Evolutionary conservation across 2,113 vertebrate genomes (phyloP).

Genomic region (Atrichornis clamosus): DNA sequence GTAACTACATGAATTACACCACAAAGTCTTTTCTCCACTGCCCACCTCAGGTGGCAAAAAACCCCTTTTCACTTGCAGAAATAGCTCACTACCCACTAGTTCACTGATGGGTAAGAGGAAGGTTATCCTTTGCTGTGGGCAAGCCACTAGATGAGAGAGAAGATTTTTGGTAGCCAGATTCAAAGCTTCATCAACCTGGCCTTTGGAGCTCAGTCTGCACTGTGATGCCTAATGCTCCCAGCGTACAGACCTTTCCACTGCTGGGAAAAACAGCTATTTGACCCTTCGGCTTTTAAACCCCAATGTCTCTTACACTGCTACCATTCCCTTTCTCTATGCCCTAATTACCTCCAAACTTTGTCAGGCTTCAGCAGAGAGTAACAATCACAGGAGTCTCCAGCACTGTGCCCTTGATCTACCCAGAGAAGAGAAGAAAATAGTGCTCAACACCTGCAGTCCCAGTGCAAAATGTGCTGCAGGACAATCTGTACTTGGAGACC

Average conservation of each 20-base stretch:
- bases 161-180: not conserved
- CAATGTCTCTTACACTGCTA: not conserved
- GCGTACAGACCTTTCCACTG: not conserved
- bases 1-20: not conserved
- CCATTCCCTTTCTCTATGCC: not conserved
- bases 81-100: not conserved
- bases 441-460: rapidly evolving
- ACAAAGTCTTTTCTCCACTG: not conserved
- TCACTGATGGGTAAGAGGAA: not conserved
- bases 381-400: not conserved
- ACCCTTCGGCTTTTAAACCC: not conserved
- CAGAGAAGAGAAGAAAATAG: not conserved
- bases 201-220: rapidly evolving
- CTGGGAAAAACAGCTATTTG: not conserved
- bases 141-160: not conserved
- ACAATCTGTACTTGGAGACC: not conserved
- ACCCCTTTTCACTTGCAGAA: not conserved
- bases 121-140: too few relatives aligned
- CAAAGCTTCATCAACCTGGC: not conserved
- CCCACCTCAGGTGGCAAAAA: not conserved
- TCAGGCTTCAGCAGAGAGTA: not conserved
- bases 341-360: not conserved
- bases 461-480: not conserved
- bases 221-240: rapidly evolving
- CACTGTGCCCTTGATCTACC: not conserved